phyloP scores from a whole-genome alignment of 92 coral and sea anemone genomes.

The Diadumene lineata region DNA sequence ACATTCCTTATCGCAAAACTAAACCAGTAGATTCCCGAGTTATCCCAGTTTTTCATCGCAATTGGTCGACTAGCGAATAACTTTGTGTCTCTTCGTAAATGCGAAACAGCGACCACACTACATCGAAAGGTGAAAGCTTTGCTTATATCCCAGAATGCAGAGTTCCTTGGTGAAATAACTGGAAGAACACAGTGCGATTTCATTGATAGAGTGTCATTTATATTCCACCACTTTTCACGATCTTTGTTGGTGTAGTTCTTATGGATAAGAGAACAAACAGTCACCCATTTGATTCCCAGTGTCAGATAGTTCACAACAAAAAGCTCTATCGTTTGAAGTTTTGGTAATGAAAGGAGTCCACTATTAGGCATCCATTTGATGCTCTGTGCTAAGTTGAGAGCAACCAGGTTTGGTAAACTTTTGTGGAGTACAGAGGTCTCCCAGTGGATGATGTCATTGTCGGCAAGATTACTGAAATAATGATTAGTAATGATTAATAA shows the following conservation, averaged over 20 bases:
- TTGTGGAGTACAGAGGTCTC: neutral
- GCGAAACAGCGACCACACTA: neutral
- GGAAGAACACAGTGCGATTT: neutral
- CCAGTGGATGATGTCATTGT: conserved; percentile 15
- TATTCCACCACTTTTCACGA: neutral
- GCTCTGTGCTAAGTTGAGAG: neutral
- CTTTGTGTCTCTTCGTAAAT: too few relatives aligned
- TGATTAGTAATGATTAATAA: neutral
- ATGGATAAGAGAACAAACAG: neutral
- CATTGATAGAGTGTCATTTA: neutral
- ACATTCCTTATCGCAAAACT: neutral
- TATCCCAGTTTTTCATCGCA: too few relatives aligned
- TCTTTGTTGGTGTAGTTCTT: neutral
- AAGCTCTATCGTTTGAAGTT: neutral
- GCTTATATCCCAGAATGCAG: neutral
- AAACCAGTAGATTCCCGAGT: too few relatives aligned
- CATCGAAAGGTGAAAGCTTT: neutral
- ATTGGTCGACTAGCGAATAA: too few relatives aligned
- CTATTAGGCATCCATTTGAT: neutral
- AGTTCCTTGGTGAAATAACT: neutral
- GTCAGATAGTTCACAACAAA: neutral
- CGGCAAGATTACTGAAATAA: neutral
- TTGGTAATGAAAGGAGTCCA: neutral
- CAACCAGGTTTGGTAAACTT: neutral
- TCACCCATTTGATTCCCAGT: neutral